These are phyloP conservation scores for Dinocampus coccinellae DNA, from an alignment of 2,888 invertebrate species.

Conservation along the genomic window DNA sequence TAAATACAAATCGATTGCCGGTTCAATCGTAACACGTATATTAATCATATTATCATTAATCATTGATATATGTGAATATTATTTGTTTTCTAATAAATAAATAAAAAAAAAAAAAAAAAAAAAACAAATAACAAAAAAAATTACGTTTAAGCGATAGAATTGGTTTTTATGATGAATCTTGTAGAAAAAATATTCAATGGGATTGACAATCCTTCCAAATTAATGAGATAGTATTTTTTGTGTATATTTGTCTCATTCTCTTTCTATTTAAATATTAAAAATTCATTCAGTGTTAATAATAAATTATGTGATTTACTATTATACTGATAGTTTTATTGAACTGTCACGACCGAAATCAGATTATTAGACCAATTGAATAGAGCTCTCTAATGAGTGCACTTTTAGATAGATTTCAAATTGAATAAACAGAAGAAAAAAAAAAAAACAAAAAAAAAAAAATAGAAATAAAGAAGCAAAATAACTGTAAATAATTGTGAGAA, in stretches of 20 bases:
- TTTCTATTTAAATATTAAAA: background rate
- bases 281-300: background rate
- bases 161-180: too few relatives aligned
- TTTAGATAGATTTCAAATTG: constrained; percentile 1
- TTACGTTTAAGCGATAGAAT: background rate
- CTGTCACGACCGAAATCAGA: background rate
- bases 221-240: too few relatives aligned
- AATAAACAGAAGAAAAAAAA: background rate
- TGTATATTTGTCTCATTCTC: too few relatives aligned
- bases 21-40: constrained; percentile 51
- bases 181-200: too few relatives aligned
- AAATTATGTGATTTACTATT: background rate
- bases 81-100: too few relatives aligned
- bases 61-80: background rate
- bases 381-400: background rate
- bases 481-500: constrained; percentile 29
- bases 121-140: background rate
- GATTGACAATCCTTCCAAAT: too few relatives aligned
- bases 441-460: background rate
- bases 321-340: background rate
- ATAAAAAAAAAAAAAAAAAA: too few relatives aligned
- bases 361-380: background rate
- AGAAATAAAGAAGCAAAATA: background rate
- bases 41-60: constrained; percentile 18
- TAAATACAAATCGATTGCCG: constrained; percentile 55